Evolutionary conservation across 2,888 invertebrate genomes (phyloP).

Genomic region (Himalopsyche anomala): DNA sequence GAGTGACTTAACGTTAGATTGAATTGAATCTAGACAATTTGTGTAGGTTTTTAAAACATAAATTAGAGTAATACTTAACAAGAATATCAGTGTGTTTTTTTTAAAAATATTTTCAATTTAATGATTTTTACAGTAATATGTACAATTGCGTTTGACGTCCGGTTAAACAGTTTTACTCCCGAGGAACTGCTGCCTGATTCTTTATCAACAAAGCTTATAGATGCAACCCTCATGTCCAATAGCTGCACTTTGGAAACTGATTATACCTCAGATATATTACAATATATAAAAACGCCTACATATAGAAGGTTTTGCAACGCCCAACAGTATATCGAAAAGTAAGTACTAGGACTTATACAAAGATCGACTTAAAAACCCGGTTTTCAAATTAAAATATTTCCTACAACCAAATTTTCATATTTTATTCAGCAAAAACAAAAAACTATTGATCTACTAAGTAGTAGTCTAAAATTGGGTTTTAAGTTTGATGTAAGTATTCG

Average conservation of each 20-base stretch:
- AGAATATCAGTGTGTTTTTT: constrained; percentile 22
- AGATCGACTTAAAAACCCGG: too few relatives aligned
- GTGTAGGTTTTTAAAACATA: too few relatives aligned
- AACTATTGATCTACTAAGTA: too few relatives aligned
- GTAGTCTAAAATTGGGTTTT: too few relatives aligned
- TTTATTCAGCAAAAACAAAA: too few relatives aligned
- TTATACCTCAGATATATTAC: constrained; percentile 84
- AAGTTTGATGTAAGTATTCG: too few relatives aligned
- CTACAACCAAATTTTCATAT: too few relatives aligned
- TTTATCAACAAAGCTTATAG: constrained; percentile 81
- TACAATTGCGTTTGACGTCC: constrained; percentile 82
- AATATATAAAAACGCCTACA: constrained; percentile 73
- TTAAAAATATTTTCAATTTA: constrained; percentile 40
- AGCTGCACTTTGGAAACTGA: constrained; percentile 83
- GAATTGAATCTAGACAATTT: not conserved
- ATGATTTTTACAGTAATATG: constrained; percentile 81
- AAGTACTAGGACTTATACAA: constrained; percentile 57
- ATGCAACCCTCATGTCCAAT: constrained; percentile 85
- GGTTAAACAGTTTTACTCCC: constrained; percentile 81
- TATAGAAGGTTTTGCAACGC: constrained; percentile 82
- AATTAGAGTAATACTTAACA: too few relatives aligned
- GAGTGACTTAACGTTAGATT: constrained; percentile 68
- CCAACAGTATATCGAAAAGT: constrained; percentile 84
- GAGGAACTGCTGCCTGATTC: constrained; percentile 79
- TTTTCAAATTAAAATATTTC: too few relatives aligned